A percentile compares a stretch with the other conserved stretches of the same genome.
These are phyloP conservation scores for Holocentrus rufus DNA, from an alignment of 2,797 vertebrate species.

Conservation along the genomic window DNA sequence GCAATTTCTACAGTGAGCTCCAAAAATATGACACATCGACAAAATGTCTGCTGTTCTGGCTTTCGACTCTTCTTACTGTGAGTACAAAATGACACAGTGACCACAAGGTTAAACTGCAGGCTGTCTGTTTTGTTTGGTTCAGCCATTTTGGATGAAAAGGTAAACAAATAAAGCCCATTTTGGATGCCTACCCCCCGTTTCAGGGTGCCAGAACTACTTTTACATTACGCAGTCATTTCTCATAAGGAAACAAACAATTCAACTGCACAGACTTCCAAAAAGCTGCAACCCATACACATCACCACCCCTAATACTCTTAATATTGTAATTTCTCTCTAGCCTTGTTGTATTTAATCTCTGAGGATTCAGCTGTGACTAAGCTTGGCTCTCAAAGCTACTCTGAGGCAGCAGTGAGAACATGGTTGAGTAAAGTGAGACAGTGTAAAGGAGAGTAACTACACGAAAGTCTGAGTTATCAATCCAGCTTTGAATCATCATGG, in stretches of 20 bases:
- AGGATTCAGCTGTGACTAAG: neutral
- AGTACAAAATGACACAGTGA: too few relatives aligned
- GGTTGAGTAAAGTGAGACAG: neutral
- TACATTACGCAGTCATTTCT: neutral
- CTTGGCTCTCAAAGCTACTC: neutral
- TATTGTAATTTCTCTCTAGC: slow-evolving; percentile 8
- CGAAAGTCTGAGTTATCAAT: too few relatives aligned
- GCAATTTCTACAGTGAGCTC: neutral
- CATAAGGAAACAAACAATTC: neutral
- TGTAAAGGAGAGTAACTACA: neutral
- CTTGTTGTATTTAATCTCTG: neutral
- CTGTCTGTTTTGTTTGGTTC: too few relatives aligned
- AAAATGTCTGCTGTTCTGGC: too few relatives aligned
- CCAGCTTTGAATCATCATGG: neutral
- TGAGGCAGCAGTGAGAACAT: neutral
- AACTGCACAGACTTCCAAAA: neutral
- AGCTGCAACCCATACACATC: neutral
- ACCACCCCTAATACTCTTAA: neutral
- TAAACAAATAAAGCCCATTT: neutral
- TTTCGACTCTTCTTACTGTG: too few relatives aligned
- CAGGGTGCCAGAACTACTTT: too few relatives aligned
- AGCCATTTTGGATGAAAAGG: neutral
- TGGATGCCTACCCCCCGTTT: neutral
- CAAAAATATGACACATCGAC: too few relatives aligned
- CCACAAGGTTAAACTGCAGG: too few relatives aligned